Conservation (phyloP, 92 coral and sea anemone species). For the Umimayanthus chanpuru region DNA sequence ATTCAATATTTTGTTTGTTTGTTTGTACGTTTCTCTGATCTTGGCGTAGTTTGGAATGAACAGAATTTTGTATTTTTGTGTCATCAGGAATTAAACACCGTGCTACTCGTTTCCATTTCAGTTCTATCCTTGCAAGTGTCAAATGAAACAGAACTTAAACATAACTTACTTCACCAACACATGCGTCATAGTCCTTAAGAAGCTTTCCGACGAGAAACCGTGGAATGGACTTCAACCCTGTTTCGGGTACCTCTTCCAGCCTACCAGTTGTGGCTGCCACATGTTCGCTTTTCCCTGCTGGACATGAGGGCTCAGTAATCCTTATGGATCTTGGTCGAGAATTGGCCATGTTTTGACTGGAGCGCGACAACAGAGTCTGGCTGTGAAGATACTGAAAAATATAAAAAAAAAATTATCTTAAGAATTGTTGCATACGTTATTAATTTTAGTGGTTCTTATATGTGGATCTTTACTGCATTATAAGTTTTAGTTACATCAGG, state of each 20-base stretch:
- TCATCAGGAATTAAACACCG: too few species aligned
- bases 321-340: background rate
- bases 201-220: conserved; percentile 19
- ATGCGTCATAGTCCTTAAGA: conserved; percentile 30
- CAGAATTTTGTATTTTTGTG: too few species aligned
- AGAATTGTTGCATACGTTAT: too few species aligned
- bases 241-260: background rate
- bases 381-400: background rate
- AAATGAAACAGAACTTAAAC: too few species aligned
- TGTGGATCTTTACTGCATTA: too few species aligned
- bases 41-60: too few species aligned
- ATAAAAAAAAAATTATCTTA: background rate
- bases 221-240: background rate
- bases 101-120: too few species aligned
- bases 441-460: too few species aligned
- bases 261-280: background rate
- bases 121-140: background rate
- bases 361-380: background rate
- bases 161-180: conserved; percentile 10
- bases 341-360: background rate
- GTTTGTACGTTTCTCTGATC: too few species aligned
- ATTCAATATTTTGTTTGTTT: too few species aligned
- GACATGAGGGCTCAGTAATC: background rate
- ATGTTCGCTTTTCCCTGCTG: background rate
- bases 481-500: too few species aligned